Evolutionary conservation across 2,113 vertebrate genomes (phyloP).

Genomic region (Halcyon malimbica): DNA sequence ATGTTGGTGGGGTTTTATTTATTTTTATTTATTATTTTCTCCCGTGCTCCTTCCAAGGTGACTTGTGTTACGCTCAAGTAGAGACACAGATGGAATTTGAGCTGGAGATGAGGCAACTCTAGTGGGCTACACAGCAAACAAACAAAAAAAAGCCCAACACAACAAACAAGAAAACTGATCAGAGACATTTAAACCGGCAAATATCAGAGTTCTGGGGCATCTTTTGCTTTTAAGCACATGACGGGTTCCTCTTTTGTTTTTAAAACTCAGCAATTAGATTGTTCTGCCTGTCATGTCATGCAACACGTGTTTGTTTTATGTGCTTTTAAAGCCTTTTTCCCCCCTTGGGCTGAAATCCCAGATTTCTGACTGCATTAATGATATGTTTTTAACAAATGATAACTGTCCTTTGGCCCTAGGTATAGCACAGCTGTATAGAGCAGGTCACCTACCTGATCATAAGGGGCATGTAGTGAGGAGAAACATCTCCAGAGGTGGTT

Average conservation of each 20-base stretch:
- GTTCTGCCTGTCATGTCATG: neutral
- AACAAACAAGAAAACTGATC: neutral
- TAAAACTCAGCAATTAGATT: neutral
- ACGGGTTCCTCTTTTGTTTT: neutral
- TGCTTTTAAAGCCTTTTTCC: neutral
- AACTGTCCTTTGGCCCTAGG: neutral
- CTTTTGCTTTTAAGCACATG: neutral
- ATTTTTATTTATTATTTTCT: neutral
- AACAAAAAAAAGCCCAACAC: neutral
- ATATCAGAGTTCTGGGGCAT: neutral
- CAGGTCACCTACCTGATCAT: neutral
- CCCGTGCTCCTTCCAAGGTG: conserved; percentile 13
- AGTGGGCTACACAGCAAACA: neutral
- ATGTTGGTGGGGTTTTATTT: neutral
- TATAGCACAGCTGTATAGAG: neutral
- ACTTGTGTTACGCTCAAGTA: neutral
- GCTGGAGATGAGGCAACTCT: neutral
- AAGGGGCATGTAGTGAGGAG: neutral
- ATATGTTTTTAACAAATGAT: neutral
- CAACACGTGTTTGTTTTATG: neutral
- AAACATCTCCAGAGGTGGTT: neutral
- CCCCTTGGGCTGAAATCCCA: neutral
- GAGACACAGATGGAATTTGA: neutral
- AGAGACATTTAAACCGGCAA: neutral
- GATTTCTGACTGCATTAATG: neutral